A percentile compares a stretch with the other conserved stretches of the same genome.
These are phyloP conservation scores for Adelges cooleyi DNA, from an alignment of 1,140 invertebrate species.

Conservation along the genomic window DNA sequence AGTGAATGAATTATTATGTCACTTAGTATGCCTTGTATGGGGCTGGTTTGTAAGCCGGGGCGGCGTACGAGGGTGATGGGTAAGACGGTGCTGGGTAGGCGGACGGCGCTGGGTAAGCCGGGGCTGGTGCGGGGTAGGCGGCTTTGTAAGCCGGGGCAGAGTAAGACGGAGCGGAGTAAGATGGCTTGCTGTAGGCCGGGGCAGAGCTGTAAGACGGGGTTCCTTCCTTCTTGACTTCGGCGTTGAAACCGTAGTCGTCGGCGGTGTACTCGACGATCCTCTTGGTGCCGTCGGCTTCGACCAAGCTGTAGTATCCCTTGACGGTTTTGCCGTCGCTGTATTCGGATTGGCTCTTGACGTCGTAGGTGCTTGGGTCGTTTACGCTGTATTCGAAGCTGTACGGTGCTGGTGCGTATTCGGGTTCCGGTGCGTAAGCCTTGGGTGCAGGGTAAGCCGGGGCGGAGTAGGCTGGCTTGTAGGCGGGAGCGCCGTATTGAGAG, in stretches of 20 bases:
- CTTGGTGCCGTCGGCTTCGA: constrained; percentile 46
- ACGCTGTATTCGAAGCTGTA: constrained; percentile 34
- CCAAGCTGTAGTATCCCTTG: constrained; percentile 37
- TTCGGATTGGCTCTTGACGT: constrained; percentile 35
- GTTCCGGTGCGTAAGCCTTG: background rate
- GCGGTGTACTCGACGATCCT: constrained; percentile 49
- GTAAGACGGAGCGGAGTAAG: constrained; percentile 14
- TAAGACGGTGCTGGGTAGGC: constrained; percentile 23
- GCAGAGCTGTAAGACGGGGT: no score
- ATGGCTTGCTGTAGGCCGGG: background rate
- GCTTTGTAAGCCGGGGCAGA: constrained; percentile 1
- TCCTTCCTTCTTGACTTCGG: constrained; percentile 32
- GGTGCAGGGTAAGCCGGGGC: background rate
- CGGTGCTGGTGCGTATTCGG: constrained; percentile 33
- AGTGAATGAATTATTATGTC: no score
- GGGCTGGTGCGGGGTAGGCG: constrained; percentile 18
- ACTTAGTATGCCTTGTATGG: constrained; percentile 17
- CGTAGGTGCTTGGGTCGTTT: constrained; percentile 35
- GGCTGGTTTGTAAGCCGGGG: constrained; percentile 34
- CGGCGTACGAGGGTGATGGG: constrained; percentile 22
- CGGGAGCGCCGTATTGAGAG: background rate
- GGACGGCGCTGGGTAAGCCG: constrained; percentile 23
- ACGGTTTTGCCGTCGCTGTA: constrained; percentile 33
- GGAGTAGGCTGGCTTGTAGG: constrained; percentile 9
- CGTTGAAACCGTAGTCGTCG: constrained; percentile 38